These are phyloP conservation scores for Torymus texanus DNA, from an alignment of 2,888 invertebrate genomes.

Conservation along the genomic window DNA sequence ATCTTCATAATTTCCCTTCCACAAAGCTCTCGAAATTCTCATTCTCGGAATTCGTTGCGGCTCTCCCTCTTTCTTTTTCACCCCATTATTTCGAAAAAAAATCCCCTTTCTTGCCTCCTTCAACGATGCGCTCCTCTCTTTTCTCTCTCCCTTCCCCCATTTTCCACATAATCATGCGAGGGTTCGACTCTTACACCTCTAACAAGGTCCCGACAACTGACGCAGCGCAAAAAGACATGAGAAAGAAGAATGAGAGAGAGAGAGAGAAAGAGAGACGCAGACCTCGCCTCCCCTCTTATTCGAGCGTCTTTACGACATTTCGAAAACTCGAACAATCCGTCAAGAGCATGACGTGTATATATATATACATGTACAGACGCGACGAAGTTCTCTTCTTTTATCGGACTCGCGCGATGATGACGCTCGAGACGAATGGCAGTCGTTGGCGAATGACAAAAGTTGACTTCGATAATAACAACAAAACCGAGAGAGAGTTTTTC, in stretches of 20 bases:
- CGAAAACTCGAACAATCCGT: slow-evolving; percentile 26
- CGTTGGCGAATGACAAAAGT: slow-evolving; percentile 15
- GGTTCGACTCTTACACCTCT: background rate
- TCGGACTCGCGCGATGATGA: background rate
- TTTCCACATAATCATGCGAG: background rate
- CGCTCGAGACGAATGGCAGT: background rate
- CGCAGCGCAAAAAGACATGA: too few relatives aligned
- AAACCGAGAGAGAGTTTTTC: background rate
- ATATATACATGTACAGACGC: too few relatives aligned
- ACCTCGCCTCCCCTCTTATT: background rate
- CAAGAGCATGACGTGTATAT: background rate
- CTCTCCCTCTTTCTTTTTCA: background rate
- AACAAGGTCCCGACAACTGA: background rate
- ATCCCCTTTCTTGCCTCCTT: too few relatives aligned
- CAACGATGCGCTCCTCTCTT: background rate
- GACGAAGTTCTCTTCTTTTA: background rate
- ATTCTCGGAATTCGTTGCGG: background rate
- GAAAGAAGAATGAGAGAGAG: background rate
- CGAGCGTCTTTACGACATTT: background rate
- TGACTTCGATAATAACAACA: slow-evolving; percentile 10
- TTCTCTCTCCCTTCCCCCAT: background rate
- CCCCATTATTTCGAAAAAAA: background rate
- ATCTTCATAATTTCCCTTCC: background rate
- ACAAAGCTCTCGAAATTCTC: background rate
- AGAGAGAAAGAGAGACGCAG: background rate